Percentiles rank a stretch among this genome's conserved stretches.
phyloP scores from a whole-genome alignment of 2,888 invertebrate species.

The Andrena dorsata region DNA sequence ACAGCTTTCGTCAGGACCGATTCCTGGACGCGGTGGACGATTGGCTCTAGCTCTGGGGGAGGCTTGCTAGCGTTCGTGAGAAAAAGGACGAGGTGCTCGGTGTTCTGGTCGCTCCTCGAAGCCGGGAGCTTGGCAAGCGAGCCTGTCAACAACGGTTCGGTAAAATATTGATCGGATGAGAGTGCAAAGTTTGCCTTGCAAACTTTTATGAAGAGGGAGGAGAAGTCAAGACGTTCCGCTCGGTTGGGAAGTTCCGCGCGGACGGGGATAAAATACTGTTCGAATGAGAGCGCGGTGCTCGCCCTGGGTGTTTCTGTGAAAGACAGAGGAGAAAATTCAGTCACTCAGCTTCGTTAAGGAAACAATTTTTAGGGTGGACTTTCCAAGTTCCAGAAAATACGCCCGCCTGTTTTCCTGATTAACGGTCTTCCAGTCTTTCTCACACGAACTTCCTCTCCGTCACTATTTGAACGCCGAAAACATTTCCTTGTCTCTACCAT shows the following conservation, averaged over 20 bases:
- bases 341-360: background rate
- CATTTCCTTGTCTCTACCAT: background rate
- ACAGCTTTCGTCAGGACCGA: background rate
- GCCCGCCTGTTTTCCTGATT: background rate
- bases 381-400: background rate
- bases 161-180: constrained; percentile 38
- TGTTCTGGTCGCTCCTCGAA: background rate
- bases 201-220: constrained; percentile 27
- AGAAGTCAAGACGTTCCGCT: constrained; percentile 16
- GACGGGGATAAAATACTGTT: background rate
- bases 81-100: background rate
- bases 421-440: background rate
- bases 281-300: constrained; percentile 3
- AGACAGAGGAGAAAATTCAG: background rate
- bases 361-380: background rate
- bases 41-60: background rate
- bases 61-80: background rate
- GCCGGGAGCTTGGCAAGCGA: background rate
- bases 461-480: background rate
- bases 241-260: constrained; percentile 7
- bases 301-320: constrained; percentile 1
- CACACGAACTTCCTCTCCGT: background rate
- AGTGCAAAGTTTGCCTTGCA: constrained; percentile 22
- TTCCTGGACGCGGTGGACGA: background rate
- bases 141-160: constrained; percentile 30